Percentiles rank a stretch among this genome's conserved stretches.
These are phyloP conservation scores for Pararge aegeria DNA, from an alignment of 1,140 invertebrate genomes.

Conservation along the genomic window DNA sequence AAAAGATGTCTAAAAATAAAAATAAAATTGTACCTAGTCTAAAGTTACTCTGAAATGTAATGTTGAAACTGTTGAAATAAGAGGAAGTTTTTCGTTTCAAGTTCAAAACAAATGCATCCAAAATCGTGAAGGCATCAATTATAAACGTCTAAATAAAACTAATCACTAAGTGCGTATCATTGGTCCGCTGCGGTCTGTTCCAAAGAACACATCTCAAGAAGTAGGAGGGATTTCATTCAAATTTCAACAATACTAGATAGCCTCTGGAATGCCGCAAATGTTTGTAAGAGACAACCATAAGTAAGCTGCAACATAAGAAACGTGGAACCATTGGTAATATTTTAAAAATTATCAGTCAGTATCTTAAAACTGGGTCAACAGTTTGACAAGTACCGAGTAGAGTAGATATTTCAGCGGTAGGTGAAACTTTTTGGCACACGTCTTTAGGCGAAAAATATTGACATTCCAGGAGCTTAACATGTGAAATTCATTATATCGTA, in stretches of 20 bases:
- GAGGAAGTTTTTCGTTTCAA: no score
- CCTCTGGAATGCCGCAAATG: no score
- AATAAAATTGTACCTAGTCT: slow-evolving; percentile 27
- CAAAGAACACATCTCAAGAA: no score
- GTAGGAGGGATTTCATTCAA: no score
- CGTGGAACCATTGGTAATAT: not conserved
- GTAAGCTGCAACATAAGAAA: not conserved
- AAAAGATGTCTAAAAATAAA: slow-evolving; percentile 65
- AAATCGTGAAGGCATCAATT: no score
- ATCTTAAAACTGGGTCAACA: not conserved
- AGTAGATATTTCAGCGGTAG: slow-evolving; percentile 9
- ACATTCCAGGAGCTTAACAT: slow-evolving; percentile 3
- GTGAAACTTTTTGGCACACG: slow-evolving; percentile 21
- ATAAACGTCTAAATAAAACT: no score
- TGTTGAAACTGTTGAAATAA: no score
- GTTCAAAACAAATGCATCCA: no score
- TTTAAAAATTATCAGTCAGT: not conserved
- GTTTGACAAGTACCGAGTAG: slow-evolving; percentile 4
- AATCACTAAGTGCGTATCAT: no score
- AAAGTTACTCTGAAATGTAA: not conserved
- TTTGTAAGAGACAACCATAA: no score
- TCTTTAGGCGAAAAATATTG: slow-evolving; percentile 15
- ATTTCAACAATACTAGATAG: no score
- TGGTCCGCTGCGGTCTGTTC: no score
- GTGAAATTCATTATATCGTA: not conserved